Conservation (phyloP, 2,113 vertebrate species). For the Lipophrys pholis region DNA sequence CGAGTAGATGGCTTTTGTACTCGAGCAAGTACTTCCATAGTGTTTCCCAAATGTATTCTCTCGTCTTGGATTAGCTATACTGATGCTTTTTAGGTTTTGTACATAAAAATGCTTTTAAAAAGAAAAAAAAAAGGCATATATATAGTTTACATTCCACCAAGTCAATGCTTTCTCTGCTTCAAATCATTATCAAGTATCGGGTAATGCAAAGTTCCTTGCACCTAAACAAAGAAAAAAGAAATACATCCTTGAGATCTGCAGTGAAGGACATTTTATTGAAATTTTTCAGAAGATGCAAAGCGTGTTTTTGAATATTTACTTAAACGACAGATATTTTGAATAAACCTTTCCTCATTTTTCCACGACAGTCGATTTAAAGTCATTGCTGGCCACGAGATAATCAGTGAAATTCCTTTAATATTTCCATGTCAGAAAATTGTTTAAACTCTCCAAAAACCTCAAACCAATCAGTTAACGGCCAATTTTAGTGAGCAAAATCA, state of each 20-base stretch:
- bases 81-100: constrained; percentile 3
- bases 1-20: constrained; percentile 44
- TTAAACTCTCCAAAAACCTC: not conserved
- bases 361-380: not conserved
- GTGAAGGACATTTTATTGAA: constrained; percentile 42
- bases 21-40: constrained; percentile 22
- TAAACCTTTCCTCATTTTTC: constrained; percentile 30
- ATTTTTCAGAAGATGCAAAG: too few species aligned
- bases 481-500: constrained; percentile 13
- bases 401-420: not conserved
- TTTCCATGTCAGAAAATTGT: constrained; percentile 20
- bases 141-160: too few species aligned
- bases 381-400: constrained; percentile 8
- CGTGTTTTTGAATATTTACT: too few species aligned
- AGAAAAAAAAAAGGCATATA: too few species aligned
- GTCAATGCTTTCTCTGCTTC: too few species aligned
- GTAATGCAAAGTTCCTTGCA: not conserved
- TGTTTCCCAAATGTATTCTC: constrained; percentile 28
- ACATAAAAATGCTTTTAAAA: not conserved
- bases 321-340: constrained; percentile 52
- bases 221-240: constrained; percentile 41
- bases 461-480: constrained; percentile 9
- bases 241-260: constrained; percentile 5
- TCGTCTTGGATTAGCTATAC: constrained; percentile 17
- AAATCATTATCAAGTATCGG: constrained; percentile 44